Evolutionary conservation across 2,797 vertebrate genomes (phyloP).

Genomic region (Petrocephalus schoutedeni): DNA sequence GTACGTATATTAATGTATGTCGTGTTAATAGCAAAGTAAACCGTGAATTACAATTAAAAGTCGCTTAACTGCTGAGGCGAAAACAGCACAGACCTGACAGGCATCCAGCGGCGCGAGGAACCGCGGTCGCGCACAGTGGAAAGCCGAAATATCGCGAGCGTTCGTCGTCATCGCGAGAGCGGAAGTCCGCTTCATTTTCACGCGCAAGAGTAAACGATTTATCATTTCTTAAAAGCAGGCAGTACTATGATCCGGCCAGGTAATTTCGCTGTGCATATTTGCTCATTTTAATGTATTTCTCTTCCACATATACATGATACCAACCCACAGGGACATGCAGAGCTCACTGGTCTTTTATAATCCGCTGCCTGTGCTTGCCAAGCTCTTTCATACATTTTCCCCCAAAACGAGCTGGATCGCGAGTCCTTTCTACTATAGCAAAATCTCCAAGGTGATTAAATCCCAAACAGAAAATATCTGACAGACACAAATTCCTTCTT

Average conservation of each 20-base stretch:
- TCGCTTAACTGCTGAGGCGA: neutral
- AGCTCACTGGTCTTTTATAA: neutral
- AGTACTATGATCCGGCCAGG: neutral
- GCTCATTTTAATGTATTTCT: neutral
- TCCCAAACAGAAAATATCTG: conserved; percentile 3
- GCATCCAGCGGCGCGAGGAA: neutral
- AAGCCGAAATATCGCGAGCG: neutral
- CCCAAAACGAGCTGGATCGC: neutral
- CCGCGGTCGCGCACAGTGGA: neutral
- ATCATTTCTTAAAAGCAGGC: neutral
- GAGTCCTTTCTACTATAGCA: neutral
- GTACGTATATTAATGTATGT: neutral
- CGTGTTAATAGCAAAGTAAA: neutral
- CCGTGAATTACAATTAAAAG: neutral
- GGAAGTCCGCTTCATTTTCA: neutral
- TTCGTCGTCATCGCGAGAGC: neutral
- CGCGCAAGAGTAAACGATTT: neutral
- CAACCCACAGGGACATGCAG: neutral
- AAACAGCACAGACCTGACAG: neutral
- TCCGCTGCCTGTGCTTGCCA: neutral
- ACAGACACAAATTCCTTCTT: conserved; percentile 4
- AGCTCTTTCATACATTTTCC: neutral
- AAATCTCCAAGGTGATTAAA: conserved; percentile 6
- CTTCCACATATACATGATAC: neutral
- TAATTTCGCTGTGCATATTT: neutral